Base-by-base conservation (phyloP, 2,797 vertebrate genomes). In the Pseudocheirus occidentalis region DNA sequence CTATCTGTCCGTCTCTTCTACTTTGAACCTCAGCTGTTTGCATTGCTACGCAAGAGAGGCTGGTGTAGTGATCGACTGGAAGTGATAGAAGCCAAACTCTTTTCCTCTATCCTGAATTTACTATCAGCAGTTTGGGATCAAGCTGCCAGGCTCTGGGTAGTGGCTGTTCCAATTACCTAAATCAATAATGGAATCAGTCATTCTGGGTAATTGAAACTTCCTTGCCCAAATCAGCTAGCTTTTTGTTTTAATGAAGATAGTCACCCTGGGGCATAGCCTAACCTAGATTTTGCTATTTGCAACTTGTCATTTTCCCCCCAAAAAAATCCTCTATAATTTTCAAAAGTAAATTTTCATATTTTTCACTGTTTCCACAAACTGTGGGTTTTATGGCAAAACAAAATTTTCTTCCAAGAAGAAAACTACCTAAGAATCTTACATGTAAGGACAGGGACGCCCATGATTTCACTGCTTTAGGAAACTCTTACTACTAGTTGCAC, bases 341-440 rank as follows among this genome's bases (percentile, higher is more conserved):
- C 90, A 95, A 94, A 96, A 92, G 34, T 52, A 34, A 3, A 11
- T 92, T 93, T 91, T 55, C 90, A 5, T 92, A 18, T 91, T 10
- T 87, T 4, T 52, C 55, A 90, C 28, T 87, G 5, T 56, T 93
- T 96, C 96, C 91, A 90, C 87, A 92, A 95, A 96, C n/a, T 73
- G 14, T 58, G 12, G 94, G 53, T 91, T 95, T 90, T 94, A 53
- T 90, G 29, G 40, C 54, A 73, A 73, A 73, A 73, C 18, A 40
- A 73, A 16, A 66, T n/a, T 66, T 16, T 66, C 59, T n/a, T 66
- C 59, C 5, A 1, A 40, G n/a, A 73, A 73, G n/a, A 73, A 73
- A 73, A 54, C 16, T 13, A 62, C 27, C 29, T 73, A 73, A 40
- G 66, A 2, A 21, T 73, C 66, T 73, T 73, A 73, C 66, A 73